phyloP scores from a whole-genome alignment of 2,797 vertebrate species.

The Podarcis siculus region DNA sequence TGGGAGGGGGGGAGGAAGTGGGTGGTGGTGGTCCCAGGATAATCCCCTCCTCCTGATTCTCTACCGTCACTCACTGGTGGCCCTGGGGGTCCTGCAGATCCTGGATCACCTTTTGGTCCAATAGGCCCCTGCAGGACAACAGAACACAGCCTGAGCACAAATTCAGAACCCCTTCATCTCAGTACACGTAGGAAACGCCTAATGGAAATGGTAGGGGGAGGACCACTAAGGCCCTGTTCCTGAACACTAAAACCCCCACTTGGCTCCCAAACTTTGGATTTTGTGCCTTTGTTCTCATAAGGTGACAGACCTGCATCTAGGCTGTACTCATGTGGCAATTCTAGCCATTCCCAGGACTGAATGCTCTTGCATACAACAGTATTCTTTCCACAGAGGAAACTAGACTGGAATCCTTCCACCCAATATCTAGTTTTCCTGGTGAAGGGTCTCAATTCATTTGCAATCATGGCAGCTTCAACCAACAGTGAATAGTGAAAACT shows the following conservation, averaged over 20 bases:
- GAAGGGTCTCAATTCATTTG: not conserved
- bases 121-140: conserved; percentile 77
- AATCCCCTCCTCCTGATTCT: not conserved
- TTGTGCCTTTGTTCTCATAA: not conserved
- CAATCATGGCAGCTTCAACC: not conserved
- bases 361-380: not conserved
- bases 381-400: not conserved
- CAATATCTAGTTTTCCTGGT: not conserved
- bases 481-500: not conserved
- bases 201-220: not conserved
- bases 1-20: not conserved
- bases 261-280: not conserved
- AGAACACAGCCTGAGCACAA: not conserved
- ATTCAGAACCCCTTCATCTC: not conserved
- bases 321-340: not conserved
- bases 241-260: not conserved
- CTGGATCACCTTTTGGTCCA: conserved; percentile 84
- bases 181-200: not conserved
- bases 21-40: rapidly evolving
- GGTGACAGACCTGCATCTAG: too few species aligned
- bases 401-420: not conserved
- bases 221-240: not conserved
- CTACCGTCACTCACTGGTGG: conserved; percentile 72
- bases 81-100: conserved; percentile 81
- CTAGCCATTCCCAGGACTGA: too few species aligned